Evolutionary conservation across 2,888 invertebrate species (phyloP), one percentile per base, ranked within the genome.

Genomic region (Amiota minor): DNA sequence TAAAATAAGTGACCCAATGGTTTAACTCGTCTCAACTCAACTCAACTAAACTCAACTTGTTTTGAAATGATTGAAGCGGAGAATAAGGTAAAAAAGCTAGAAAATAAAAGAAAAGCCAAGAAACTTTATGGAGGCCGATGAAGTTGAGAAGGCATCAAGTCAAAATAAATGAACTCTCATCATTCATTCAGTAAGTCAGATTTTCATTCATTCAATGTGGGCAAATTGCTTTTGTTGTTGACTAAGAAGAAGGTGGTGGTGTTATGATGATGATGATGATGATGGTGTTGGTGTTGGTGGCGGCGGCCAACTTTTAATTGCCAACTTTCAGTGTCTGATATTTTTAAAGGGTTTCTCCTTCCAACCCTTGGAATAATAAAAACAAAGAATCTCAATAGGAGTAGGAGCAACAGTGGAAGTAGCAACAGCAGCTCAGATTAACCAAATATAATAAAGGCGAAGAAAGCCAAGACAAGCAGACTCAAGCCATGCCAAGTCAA

Each of bases 251-350:
- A 35, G 35, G 35, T 35, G 35, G 35, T 23, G 23, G 23, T 23
- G 3, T 2, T 1, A 23, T 1, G 23, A 23, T 23, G 23, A 23
- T 23, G 23, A 35, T 35, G 16, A 18, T 10, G 65, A 8, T 65
- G 47, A 49, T 11, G n/a, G 12, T 23, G 12, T 14, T 11, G 14
- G 16, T n/a, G 20, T 1, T 65, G 65, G 16, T 47, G 65, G n/a
- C n/a, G 65, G 45, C 64, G 11, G 47, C 47, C 47, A 65, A 65
- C 65, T 65, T 65, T 65, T 65, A 65, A 65, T 65, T 65, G 47
- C 65, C 47, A 47, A 47, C 65, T 16, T 18, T 49, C 59, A 46
- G 20, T 50, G 49, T 18, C 20, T 67, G 49, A 35, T 35, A 35
- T 35, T 61, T 61, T 20, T 35, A 23, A 61, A 61, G 55, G n/a